Percentiles rank a stretch among this genome's conserved stretches.
phyloP scores from a whole-genome alignment of 2,888 invertebrate species.

The Ptilodon capucinus region DNA sequence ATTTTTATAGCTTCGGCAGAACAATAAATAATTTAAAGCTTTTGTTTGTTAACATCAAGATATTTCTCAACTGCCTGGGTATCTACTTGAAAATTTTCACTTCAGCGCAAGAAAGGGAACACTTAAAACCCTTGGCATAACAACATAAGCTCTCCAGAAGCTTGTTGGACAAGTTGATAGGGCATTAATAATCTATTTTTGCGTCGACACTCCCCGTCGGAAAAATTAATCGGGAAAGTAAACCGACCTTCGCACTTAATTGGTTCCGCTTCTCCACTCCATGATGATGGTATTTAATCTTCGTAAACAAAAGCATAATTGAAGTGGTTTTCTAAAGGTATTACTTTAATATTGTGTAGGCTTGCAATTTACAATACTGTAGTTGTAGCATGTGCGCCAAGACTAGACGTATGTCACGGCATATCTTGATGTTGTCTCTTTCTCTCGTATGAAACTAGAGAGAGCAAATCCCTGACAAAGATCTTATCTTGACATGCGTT shows the following conservation, averaged over 20 bases:
- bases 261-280: constrained; percentile 51
- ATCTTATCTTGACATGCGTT: too few species aligned
- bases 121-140: constrained; percentile 16
- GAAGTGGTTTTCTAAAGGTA: constrained; percentile 31
- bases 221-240: constrained; percentile 71
- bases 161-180: constrained; percentile 20
- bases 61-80: neutral
- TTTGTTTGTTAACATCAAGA: neutral
- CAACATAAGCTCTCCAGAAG: constrained; percentile 14
- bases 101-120: neutral
- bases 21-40: too few species aligned
- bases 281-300: constrained; percentile 42
- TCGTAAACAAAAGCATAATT: constrained; percentile 51
- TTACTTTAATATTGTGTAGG: neutral
- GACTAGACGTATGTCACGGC: too few species aligned
- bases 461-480: too few species aligned
- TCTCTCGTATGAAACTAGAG: too few species aligned
- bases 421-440: too few species aligned
- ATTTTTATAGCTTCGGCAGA: too few species aligned
- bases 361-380: too few species aligned
- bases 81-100: neutral
- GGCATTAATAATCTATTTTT: constrained; percentile 29
- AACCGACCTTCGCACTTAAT: constrained; percentile 69
- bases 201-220: constrained; percentile 49
- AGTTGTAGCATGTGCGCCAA: too few species aligned